Evolutionary conservation across 2,113 vertebrate genomes (phyloP).

Genomic region (Cryptotis parvus): DNA sequence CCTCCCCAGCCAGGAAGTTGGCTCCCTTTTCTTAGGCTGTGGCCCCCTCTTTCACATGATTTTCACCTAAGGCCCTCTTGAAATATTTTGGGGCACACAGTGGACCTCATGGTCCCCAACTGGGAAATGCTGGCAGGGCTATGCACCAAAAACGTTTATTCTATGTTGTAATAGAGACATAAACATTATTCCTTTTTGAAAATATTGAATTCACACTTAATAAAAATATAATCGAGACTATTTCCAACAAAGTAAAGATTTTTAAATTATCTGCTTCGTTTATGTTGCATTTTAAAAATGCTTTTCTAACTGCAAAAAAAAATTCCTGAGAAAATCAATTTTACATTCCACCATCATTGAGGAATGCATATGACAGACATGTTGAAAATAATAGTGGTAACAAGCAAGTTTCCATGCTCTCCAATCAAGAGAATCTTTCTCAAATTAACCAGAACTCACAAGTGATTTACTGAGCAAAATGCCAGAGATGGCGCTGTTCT

Average conservation of each 20-base stretch:
- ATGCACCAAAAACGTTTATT: constrained; percentile 1
- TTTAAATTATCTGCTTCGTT: constrained; percentile 1
- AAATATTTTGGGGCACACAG: background rate
- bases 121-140: background rate
- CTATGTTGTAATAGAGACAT: background rate
- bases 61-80: too few species aligned
- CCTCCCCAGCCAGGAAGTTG: too few species aligned
- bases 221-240: background rate
- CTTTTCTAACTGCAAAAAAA: background rate
- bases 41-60: too few species aligned
- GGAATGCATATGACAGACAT: background rate
- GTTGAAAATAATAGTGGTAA: constrained; percentile 29
- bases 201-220: background rate
- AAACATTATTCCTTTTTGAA: constrained; percentile 13
- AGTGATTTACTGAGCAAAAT: background rate
- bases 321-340: background rate
- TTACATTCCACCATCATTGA: background rate
- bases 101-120: too few species aligned
- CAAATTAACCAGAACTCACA: constrained; percentile 14
- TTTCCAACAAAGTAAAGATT: background rate
- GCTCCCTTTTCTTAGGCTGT: too few species aligned
- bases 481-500: background rate
- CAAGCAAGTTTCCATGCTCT: constrained; percentile 26
- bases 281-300: background rate
- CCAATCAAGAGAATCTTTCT: background rate